Conservation (phyloP, 2,113 vertebrate genomes). For the Syngnathus typhle region DNA sequence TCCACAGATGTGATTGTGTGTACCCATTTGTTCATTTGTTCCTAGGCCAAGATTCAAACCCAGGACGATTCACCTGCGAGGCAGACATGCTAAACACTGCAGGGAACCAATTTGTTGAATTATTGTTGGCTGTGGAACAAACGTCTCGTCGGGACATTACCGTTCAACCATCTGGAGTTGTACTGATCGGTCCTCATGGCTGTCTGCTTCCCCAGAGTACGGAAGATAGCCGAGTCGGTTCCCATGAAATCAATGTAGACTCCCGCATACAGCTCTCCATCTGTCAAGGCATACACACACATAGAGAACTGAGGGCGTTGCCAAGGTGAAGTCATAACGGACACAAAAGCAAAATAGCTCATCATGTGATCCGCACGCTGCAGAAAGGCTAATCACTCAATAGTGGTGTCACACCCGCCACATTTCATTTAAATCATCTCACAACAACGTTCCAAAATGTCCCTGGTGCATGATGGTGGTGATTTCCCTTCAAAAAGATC, state of each 20-base stretch:
- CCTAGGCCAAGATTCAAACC: background rate
- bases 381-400: slow-evolving; percentile 8
- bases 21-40: background rate
- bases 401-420: slow-evolving; percentile 9
- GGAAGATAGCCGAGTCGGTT: slow-evolving; percentile 95
- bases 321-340: slow-evolving; percentile 25
- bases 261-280: slow-evolving; percentile 92
- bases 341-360: slow-evolving; percentile 16
- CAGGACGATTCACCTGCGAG: background rate
- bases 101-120: slow-evolving; percentile 20
- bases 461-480: slow-evolving; percentile 1
- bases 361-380: background rate
- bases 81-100: background rate
- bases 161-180: slow-evolving; percentile 97
- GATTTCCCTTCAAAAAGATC: background rate
- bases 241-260: slow-evolving; percentile 99
- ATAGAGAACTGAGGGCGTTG: slow-evolving; percentile 8
- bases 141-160: slow-evolving; percentile 61
- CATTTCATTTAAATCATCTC: slow-evolving; percentile 12
- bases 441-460: background rate
- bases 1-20: background rate
- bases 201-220: slow-evolving; percentile 93
- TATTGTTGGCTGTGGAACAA: slow-evolving; percentile 29
- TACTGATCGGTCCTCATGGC: slow-evolving; percentile 99
- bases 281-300: slow-evolving; percentile 66